Conservation (phyloP, 2,113 vertebrate species). For the Rhynchomys soricoides region DNA sequence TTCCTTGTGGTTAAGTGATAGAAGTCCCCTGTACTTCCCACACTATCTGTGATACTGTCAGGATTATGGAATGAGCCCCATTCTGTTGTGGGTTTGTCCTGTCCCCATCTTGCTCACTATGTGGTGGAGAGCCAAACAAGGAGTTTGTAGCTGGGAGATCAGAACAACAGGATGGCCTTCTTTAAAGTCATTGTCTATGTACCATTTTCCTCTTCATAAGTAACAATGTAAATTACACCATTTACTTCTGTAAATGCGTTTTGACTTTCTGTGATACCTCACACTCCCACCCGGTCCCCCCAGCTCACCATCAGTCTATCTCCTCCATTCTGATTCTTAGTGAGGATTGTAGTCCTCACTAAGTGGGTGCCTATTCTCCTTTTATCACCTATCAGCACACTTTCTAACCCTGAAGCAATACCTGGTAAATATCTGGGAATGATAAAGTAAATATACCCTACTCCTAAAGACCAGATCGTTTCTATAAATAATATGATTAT, state of each 20-base stretch:
- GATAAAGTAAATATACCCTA: not conserved
- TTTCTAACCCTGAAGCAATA: not conserved
- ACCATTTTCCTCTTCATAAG: not conserved
- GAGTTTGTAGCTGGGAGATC: not conserved
- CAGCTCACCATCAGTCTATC: not conserved
- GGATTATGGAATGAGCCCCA: accelerated
- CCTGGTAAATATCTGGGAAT: not conserved
- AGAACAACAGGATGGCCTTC: not conserved
- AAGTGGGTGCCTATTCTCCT: not conserved
- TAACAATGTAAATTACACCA: not conserved
- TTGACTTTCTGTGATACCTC: not conserved
- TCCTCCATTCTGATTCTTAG: not conserved
- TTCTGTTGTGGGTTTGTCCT: not conserved
- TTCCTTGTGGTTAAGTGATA: not conserved
- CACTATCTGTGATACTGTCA: not conserved
- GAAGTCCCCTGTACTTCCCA: accelerated
- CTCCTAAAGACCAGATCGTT: not conserved
- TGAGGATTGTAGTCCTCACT: not conserved
- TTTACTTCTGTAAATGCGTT: not conserved
- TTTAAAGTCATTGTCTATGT: not conserved
- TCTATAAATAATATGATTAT: not conserved
- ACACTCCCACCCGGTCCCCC: not conserved
- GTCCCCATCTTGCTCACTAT: not conserved
- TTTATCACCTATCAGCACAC: not conserved
- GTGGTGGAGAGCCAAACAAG: accelerated